Percentiles rank a stretch among this genome's conserved stretches.
These are phyloP conservation scores for Pseudocheirus occidentalis DNA, from an alignment of 2,797 vertebrate species.

Conservation along the genomic window DNA sequence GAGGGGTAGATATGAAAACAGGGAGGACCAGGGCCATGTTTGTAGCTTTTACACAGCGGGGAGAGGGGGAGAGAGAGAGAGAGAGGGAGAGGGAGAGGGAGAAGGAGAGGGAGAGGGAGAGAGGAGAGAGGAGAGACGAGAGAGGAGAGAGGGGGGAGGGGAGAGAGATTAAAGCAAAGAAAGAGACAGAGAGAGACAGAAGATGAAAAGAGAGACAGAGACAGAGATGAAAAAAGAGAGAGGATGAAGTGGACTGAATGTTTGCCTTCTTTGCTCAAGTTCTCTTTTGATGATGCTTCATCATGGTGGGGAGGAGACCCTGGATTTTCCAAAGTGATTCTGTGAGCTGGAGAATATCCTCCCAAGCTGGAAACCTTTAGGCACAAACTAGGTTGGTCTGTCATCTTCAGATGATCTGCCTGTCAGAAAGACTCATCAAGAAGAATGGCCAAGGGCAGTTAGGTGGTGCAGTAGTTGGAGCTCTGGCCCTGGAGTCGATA, in stretches of 20 bases:
- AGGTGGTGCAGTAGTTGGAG: too few relatives aligned
- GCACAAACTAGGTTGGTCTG: background rate
- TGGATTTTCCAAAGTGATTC: background rate
- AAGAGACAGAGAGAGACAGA: too few relatives aligned
- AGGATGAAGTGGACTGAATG: background rate
- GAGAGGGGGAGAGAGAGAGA: too few relatives aligned
- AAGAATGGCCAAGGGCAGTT: background rate
- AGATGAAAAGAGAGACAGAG: too few relatives aligned
- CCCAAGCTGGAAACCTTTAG: background rate
- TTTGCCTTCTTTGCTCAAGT: background rate
- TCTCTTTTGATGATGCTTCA: background rate
- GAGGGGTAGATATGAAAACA: background rate
- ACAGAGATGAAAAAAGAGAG: background rate
- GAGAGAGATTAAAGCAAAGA: too few relatives aligned
- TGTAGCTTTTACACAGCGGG: background rate
- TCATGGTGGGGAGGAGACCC: background rate
- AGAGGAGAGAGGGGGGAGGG: too few relatives aligned
- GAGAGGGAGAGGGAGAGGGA: too few relatives aligned
- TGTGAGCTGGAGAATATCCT: background rate
- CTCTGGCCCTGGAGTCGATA: too few relatives aligned
- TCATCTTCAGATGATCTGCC: background rate
- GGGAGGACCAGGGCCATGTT: background rate
- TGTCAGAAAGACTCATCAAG: background rate
- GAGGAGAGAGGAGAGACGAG: too few relatives aligned
- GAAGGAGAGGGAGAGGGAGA: too few relatives aligned